Conservation (phyloP, 2,113 vertebrate genomes). For the Alosa alosa region DNA sequence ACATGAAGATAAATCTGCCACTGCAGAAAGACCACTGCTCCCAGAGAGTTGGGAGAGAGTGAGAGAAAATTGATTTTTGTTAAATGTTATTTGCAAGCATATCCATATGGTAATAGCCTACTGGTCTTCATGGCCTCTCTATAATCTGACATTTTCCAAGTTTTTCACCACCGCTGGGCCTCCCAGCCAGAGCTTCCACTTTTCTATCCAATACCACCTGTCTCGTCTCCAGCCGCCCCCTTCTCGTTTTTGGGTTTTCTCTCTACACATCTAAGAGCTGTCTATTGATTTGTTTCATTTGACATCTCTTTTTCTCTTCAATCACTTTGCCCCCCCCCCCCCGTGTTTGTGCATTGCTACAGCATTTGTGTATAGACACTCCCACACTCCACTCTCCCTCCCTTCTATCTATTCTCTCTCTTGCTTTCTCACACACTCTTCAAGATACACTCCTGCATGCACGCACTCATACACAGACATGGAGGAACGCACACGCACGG, state of each 20-base stretch:
- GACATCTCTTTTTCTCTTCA: background rate
- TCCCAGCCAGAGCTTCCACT: background rate
- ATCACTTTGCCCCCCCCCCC: background rate
- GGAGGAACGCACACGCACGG: background rate
- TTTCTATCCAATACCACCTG: background rate
- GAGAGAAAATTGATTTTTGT: background rate
- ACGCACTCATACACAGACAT: background rate
- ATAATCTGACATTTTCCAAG: background rate
- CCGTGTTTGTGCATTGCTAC: background rate
- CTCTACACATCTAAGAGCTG: background rate
- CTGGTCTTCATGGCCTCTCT: too few relatives aligned
- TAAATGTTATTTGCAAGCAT: background rate
- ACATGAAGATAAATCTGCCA: too few relatives aligned
- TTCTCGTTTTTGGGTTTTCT: background rate
- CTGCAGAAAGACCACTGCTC: background rate
- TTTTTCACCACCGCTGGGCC: too few relatives aligned
- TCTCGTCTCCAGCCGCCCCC: background rate
- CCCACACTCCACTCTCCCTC: slow-evolving; percentile 9
- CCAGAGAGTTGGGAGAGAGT: too few relatives aligned
- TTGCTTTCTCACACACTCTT: background rate
- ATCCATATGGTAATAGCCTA: too few relatives aligned
- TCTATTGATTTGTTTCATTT: background rate
- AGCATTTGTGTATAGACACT: slow-evolving; percentile 1
- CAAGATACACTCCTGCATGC: background rate
- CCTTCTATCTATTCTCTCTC: slow-evolving; percentile 17